A percentile compares a stretch with the other conserved stretches of the same genome.
These are phyloP conservation scores for Brachypalpus laphriformis DNA, from an alignment of 2,888 invertebrate genomes.

Conservation along the genomic window DNA sequence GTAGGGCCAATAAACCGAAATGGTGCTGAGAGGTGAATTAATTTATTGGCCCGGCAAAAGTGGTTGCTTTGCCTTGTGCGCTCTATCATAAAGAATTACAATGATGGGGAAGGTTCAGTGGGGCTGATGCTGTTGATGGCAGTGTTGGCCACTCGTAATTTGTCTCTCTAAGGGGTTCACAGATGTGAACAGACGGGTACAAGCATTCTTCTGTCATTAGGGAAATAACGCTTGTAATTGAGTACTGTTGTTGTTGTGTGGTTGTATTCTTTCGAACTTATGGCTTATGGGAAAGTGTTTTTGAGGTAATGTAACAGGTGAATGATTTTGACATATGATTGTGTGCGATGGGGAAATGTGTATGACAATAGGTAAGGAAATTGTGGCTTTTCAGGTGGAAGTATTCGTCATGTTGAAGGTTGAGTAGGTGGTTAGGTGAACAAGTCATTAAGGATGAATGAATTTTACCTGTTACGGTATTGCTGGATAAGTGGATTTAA, in stretches of 20 bases:
- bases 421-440: background rate
- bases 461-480: too few relatives aligned
- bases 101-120: background rate
- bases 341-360: constrained; percentile 1
- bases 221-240: constrained; percentile 64
- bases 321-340: constrained; percentile 37
- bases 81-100: constrained; percentile 11
- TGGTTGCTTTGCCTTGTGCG: constrained; percentile 23
- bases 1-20: constrained; percentile 5
- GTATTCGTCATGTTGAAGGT: too few relatives aligned
- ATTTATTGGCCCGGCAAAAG: constrained; percentile 56
- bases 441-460: background rate
- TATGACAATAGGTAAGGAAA: background rate
- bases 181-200: constrained; percentile 54
- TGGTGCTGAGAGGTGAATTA: constrained; percentile 42
- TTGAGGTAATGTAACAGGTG: constrained; percentile 39
- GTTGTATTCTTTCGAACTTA: background rate
- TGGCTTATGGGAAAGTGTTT: constrained; percentile 3
- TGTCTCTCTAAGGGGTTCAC: constrained; percentile 42
- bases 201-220: constrained; percentile 55
- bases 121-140: constrained; percentile 16
- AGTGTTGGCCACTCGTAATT: constrained; percentile 44
- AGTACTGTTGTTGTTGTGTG: constrained; percentile 31
- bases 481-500: too few relatives aligned
- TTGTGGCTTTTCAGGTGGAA: background rate